phyloP scores from a whole-genome alignment of 2,797 vertebrate species.

The Antennarius maculatus region DNA sequence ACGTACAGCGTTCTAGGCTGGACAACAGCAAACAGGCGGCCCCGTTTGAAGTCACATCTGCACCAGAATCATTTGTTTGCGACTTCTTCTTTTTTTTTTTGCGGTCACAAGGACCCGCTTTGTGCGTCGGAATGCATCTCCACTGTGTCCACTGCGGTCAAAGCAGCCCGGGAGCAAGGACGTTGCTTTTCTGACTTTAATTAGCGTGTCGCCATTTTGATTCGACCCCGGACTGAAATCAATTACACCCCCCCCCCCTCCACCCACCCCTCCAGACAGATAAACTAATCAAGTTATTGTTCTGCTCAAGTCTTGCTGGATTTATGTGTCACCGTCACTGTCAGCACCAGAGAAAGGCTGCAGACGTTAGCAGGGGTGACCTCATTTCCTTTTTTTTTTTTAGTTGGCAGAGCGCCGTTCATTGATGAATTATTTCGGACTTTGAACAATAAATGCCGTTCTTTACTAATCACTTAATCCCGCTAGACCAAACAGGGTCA shows the following conservation, averaged over 20 bases:
- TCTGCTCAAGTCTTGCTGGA: conserved; percentile 15
- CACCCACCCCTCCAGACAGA: conserved; percentile 42
- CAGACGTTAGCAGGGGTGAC: conserved; percentile 13
- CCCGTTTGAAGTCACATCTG: conserved; percentile 13
- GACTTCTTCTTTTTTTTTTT: conserved; percentile 35
- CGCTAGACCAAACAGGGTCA: neutral
- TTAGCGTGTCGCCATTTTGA: conserved; percentile 65
- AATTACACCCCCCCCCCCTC: conserved; percentile 46
- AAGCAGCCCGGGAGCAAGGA: conserved; percentile 66
- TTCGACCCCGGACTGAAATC: conserved; percentile 68
- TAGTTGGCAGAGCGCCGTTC: neutral
- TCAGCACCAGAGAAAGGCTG: conserved; percentile 6
- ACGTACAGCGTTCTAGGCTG: conserved; percentile 13
- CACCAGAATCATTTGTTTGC: conserved; percentile 30
- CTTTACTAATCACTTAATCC: neutral
- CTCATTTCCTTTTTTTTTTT: conserved; percentile 2
- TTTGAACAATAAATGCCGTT: neutral
- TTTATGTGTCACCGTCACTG: conserved; percentile 41
- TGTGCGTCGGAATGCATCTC: conserved; percentile 45
- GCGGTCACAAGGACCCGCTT: conserved; percentile 46
- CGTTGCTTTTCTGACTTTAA: conserved; percentile 63
- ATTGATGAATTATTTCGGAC: neutral
- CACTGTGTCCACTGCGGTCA: conserved; percentile 53
- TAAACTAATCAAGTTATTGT: conserved; percentile 45
- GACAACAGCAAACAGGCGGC: conserved; percentile 12